Evolutionary conservation across 2,113 vertebrate species (phyloP).

Genomic region (Bungarus multicinctus): DNA sequence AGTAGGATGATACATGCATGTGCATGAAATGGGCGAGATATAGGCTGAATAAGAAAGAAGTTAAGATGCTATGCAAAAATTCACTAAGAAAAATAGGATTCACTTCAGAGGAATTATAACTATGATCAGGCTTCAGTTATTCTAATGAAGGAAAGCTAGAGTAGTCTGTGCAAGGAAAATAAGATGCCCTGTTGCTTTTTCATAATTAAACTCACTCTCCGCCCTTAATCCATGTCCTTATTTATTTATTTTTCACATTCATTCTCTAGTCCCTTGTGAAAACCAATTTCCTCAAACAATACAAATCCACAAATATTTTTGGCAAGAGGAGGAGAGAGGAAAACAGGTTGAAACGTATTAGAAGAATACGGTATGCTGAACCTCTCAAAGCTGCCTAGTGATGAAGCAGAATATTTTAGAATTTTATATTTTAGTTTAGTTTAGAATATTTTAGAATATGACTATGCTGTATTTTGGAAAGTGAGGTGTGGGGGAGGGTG

Average conservation of each 20-base stretch:
- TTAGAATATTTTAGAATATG: too few species aligned
- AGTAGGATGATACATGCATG: background rate
- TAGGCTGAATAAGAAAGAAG: background rate
- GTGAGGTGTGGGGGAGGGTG: background rate
- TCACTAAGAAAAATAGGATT: background rate
- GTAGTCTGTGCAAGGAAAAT: background rate
- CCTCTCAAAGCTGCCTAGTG: background rate
- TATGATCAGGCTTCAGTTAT: background rate
- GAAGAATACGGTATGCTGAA: background rate
- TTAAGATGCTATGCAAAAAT: background rate
- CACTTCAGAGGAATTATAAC: background rate
- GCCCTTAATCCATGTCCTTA: background rate
- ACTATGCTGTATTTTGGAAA: fast-evolving
- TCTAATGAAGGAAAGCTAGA: background rate
- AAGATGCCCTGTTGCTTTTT: background rate
- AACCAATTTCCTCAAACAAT: background rate
- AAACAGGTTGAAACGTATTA: background rate
- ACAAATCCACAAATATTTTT: background rate
- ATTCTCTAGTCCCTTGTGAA: background rate
- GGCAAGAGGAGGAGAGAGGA: background rate
- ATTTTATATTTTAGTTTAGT: too few species aligned
- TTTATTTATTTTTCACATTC: background rate
- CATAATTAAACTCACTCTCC: background rate
- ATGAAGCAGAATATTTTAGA: background rate
- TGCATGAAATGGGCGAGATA: background rate